Evolutionary conservation across 2,113 vertebrate genomes (phyloP).

Genomic region (Ancistrus triradiatus): DNA sequence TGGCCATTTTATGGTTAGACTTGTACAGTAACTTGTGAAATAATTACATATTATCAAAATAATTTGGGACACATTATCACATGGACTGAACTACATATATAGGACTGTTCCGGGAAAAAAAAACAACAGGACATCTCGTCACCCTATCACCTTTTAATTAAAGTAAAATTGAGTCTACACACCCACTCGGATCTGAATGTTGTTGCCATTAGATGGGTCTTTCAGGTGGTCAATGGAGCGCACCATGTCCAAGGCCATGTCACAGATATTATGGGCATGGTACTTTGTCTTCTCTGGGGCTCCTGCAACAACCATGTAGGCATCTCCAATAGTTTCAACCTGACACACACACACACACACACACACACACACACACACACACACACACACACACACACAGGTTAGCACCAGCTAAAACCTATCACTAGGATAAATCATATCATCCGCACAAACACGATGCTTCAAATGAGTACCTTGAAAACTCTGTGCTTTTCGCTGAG

Average conservation of each 20-base stretch:
- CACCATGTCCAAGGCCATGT: constrained; percentile 73
- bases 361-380: neutral
- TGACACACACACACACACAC: constrained; percentile 28
- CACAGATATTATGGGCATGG: constrained; percentile 73
- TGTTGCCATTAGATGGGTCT: constrained; percentile 69
- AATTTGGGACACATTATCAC: too few relatives aligned
- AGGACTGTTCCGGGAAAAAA: too few relatives aligned
- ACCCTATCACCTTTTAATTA: too few relatives aligned
- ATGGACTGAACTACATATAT: too few relatives aligned
- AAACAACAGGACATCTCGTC: too few relatives aligned
- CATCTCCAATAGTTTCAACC: constrained; percentile 69
- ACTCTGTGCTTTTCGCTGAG: constrained; percentile 71
- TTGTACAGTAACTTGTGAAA: too few relatives aligned
- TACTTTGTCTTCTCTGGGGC: constrained; percentile 70
- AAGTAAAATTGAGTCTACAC: constrained; percentile 38
- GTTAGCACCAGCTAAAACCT: neutral
- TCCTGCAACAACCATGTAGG: constrained; percentile 70
- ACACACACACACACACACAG: neutral
- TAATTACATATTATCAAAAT: too few relatives aligned
- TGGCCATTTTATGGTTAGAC: too few relatives aligned
- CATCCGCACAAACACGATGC: too few relatives aligned
- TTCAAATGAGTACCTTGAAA: constrained; percentile 64
- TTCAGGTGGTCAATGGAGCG: constrained; percentile 71
- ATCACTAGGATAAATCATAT: too few relatives aligned
- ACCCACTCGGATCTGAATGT: constrained; percentile 72